A percentile compares a stretch with the other conserved stretches of the same genome.
These are phyloP conservation scores for Perdita meconis DNA, from an alignment of 2,888 invertebrate genomes.

Conservation along the genomic window DNA sequence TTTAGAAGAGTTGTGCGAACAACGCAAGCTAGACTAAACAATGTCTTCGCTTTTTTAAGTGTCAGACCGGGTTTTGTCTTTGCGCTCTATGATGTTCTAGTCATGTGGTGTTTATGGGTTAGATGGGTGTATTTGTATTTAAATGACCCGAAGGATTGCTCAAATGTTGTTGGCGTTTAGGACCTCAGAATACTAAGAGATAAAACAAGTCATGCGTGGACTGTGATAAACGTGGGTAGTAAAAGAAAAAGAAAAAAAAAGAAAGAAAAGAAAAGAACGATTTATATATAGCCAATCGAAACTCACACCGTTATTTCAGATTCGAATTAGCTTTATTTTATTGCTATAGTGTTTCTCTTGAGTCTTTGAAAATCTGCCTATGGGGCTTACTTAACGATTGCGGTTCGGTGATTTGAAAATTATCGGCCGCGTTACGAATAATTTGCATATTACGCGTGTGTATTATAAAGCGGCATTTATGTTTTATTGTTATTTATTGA, in stretches of 20 bases:
- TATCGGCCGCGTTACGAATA: constrained; percentile 19
- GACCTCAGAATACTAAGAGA: constrained; percentile 79
- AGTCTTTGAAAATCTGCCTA: constrained; percentile 67
- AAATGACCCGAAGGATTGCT: constrained; percentile 81
- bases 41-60: constrained; percentile 66
- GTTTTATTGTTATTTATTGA: constrained; percentile 59
- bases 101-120: constrained; percentile 79
- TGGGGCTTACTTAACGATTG: constrained; percentile 67
- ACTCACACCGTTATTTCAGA: constrained; percentile 67
- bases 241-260: no score
- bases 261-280: no score
- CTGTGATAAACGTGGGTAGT: constrained; percentile 83
- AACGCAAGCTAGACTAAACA: constrained; percentile 81
- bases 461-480: constrained; percentile 62
- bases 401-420: constrained; percentile 21
- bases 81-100: constrained; percentile 80
- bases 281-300: constrained; percentile 71
- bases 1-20: constrained; percentile 81
- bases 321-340: constrained; percentile 64
- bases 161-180: constrained; percentile 83
- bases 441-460: constrained; percentile 27
- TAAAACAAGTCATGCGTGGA: constrained; percentile 83
- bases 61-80: constrained; percentile 66
- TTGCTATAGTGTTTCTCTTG: constrained; percentile 50
- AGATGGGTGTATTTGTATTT: constrained; percentile 70